Percentiles rank a stretch among this genome's conserved stretches.
Evolutionary conservation across 2,888 invertebrate genomes (phyloP).

Genomic region (Xiphydria camelus): DNA sequence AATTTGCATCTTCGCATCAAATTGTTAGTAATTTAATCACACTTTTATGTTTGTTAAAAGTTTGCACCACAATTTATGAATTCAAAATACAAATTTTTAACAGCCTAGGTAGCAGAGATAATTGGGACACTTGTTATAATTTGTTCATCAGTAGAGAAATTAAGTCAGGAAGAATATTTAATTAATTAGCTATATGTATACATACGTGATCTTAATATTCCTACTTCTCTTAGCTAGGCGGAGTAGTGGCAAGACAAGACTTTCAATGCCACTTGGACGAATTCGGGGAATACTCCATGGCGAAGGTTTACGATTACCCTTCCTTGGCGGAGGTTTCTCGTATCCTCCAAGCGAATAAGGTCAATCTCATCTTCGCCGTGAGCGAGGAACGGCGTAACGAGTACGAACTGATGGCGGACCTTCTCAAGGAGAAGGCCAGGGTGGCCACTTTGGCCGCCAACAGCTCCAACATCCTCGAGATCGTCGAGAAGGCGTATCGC

Average conservation of each 20-base stretch:
- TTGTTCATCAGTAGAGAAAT: not conserved
- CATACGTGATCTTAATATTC: not conserved
- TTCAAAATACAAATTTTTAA: no score
- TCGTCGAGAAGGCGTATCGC: conserved; percentile 81
- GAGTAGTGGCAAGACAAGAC: conserved; percentile 69
- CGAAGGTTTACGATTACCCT: conserved; percentile 76
- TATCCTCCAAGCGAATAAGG: conserved; percentile 70
- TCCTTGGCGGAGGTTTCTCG: conserved; percentile 78
- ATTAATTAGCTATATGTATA: conserved; percentile 2
- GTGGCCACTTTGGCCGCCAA: conserved; percentile 79
- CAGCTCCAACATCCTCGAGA: conserved; percentile 83
- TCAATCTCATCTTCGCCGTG: conserved; percentile 87
- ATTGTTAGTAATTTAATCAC: no score
- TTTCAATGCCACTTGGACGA: conserved; percentile 71
- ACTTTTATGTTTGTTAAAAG: no score
- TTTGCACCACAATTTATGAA: no score
- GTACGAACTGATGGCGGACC: conserved; percentile 70
- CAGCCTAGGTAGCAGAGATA: no score
- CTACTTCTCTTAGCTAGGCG: conserved; percentile 59
- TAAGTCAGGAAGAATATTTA: not conserved
- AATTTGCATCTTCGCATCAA: no score
- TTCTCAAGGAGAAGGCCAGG: conserved; percentile 74
- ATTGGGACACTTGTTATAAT: not conserved
- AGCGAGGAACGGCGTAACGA: conserved; percentile 69
- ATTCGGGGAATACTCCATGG: conserved; percentile 68